phyloP scores from a whole-genome alignment of 2,113 vertebrate species.

The Cygnus buccinator region DNA sequence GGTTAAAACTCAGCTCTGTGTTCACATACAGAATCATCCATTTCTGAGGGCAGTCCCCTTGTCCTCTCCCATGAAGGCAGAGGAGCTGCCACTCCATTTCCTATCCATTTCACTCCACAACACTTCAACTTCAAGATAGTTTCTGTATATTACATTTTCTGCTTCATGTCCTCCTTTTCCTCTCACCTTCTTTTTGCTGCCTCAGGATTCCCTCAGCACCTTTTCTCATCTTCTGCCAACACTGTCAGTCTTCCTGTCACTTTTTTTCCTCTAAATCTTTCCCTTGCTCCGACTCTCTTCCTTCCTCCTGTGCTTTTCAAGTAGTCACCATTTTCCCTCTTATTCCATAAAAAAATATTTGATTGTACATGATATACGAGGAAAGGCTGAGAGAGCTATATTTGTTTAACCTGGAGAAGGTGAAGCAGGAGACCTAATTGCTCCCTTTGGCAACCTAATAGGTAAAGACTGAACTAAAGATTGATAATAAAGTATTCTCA shows the following conservation, averaged over 20 bases:
- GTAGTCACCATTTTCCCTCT: neutral
- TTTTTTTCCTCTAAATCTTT: neutral
- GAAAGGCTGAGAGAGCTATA: neutral
- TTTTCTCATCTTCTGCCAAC: neutral
- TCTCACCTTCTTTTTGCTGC: neutral
- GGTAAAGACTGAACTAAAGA: neutral
- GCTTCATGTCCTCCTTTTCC: neutral
- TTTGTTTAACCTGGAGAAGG: neutral
- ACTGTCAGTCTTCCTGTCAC: neutral
- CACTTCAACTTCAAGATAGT: neutral
- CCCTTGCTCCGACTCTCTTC: neutral
- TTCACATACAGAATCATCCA: neutral
- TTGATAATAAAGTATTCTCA: neutral
- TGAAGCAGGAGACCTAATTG: neutral
- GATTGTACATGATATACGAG: neutral
- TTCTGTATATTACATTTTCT: neutral
- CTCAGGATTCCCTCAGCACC: neutral
- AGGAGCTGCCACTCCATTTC: neutral
- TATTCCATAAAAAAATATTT: neutral
- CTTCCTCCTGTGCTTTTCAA: neutral
- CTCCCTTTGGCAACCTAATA: neutral
- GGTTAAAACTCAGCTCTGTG: neutral
- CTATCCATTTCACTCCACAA: neutral
- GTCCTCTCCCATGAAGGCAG: accelerated
- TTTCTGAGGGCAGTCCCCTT: neutral